These are phyloP conservation scores for Meda fulgida DNA, from an alignment of 2,797 vertebrate genomes.

Conservation along the genomic window DNA sequence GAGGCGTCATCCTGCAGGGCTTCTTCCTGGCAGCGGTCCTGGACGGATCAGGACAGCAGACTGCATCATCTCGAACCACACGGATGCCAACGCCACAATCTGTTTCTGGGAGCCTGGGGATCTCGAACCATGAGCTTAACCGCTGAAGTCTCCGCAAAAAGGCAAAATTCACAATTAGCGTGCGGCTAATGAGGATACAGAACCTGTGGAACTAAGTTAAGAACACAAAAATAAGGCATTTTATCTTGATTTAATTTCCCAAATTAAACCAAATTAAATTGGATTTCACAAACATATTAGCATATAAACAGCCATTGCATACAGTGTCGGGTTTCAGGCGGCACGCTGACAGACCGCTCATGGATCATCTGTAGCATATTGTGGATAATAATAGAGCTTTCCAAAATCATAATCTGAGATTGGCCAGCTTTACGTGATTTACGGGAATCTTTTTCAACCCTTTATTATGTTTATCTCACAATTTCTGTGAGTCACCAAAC, in stretches of 20 bases:
- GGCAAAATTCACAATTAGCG: constrained; percentile 12
- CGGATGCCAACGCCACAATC: constrained; percentile 22
- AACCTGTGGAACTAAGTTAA: background rate
- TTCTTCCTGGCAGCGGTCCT: constrained; percentile 30
- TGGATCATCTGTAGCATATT: constrained; percentile 14
- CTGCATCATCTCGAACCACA: constrained; percentile 13
- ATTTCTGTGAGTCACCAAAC: background rate
- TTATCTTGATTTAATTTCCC: background rate
- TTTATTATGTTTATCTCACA: background rate
- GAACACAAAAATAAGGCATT: background rate
- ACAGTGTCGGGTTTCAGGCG: background rate
- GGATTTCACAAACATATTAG: background rate
- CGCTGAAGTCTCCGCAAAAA: background rate
- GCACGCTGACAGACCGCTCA: background rate
- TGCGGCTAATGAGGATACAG: background rate
- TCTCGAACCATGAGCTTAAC: constrained; percentile 20
- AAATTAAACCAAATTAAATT: background rate
- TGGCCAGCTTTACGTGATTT: constrained; percentile 19
- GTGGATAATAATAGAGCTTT: background rate
- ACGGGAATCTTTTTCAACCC: background rate
- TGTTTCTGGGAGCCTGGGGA: constrained; percentile 31
- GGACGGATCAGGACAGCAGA: constrained; percentile 38
- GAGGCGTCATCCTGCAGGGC: constrained; percentile 26
- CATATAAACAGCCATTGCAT: background rate
- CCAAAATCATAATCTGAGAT: constrained; percentile 24